Percentiles rank a stretch among this genome's conserved stretches.
These are phyloP conservation scores for Actinostola sp. DNA, from an alignment of 92 coral and sea anemone genomes.

Conservation along the genomic window DNA sequence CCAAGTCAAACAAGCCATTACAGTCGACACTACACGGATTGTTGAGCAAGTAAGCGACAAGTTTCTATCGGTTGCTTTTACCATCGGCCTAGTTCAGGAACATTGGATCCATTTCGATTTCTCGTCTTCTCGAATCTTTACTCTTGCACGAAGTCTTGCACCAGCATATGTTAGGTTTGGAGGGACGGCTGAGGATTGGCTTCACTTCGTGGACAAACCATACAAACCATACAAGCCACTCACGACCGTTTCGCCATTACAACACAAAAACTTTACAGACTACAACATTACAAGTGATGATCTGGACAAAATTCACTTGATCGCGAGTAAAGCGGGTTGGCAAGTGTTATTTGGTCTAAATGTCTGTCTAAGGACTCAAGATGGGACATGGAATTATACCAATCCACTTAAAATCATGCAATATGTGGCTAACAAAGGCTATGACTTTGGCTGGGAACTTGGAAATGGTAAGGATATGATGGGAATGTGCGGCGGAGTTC, in stretches of 20 bases:
- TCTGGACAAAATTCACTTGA: slow-evolving; percentile 62
- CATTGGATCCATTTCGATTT: slow-evolving; percentile 63
- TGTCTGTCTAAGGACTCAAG: slow-evolving; percentile 48
- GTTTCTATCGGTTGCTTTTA: slow-evolving; percentile 73
- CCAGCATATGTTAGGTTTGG: slow-evolving; percentile 85
- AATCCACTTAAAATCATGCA: slow-evolving; percentile 71
- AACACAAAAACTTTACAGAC: slow-evolving; percentile 51
- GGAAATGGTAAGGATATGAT: slow-evolving; percentile 71
- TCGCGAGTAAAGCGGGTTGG: slow-evolving; percentile 62
- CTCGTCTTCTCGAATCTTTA: slow-evolving; percentile 44
- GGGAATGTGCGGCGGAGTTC: background rate
- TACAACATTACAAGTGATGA: slow-evolving; percentile 71
- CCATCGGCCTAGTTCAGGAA: slow-evolving; percentile 42
- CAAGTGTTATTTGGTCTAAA: slow-evolving; percentile 79
- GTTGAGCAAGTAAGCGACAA: slow-evolving; percentile 60
- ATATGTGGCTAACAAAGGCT: slow-evolving; percentile 64
- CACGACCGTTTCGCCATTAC: slow-evolving; percentile 4
- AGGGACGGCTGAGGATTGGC: slow-evolving; percentile 74
- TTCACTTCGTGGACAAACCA: slow-evolving; percentile 19
- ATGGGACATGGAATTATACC: slow-evolving; percentile 72
- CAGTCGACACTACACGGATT: slow-evolving; percentile 15
- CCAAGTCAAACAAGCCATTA: too few relatives aligned
- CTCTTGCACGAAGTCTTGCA: slow-evolving; percentile 71
- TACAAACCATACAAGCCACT: background rate
- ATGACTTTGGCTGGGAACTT: slow-evolving; percentile 86